phyloP scores from a whole-genome alignment of 1,140 invertebrate genomes.

The Branchinecta lindahli region DNA sequence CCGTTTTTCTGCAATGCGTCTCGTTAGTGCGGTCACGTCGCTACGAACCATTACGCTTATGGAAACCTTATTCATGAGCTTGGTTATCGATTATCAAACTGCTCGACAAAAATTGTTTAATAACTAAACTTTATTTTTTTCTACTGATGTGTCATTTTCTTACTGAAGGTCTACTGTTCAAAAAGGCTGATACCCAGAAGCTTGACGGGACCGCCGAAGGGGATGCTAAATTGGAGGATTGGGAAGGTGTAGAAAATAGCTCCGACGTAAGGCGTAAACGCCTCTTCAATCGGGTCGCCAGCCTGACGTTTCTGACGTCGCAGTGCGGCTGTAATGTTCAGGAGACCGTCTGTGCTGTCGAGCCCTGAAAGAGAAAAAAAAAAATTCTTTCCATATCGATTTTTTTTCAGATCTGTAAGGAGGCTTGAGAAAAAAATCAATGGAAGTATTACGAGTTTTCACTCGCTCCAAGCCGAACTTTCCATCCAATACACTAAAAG shows the following conservation, averaged over 20 bases:
- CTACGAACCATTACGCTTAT: no score
- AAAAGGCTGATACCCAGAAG: slow-evolving; percentile 15
- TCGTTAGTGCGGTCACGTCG: no score
- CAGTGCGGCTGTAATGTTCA: background rate
- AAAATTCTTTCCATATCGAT: background rate
- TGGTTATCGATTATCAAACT: no score
- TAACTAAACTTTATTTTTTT: no score
- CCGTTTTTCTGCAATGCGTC: no score
- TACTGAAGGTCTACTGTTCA: background rate
- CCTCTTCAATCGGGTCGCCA: slow-evolving; percentile 11
- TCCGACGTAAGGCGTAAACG: slow-evolving; percentile 16
- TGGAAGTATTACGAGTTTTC: background rate
- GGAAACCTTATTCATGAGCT: no score
- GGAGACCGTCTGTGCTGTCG: background rate
- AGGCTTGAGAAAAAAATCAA: background rate
- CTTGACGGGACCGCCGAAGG: slow-evolving; percentile 19
- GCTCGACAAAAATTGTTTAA: no score
- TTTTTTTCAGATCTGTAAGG: background rate
- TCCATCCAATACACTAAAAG: background rate
- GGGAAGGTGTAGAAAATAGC: slow-evolving; percentile 19
- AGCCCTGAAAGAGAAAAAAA: background rate
- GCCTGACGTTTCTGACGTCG: background rate
- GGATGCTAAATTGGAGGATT: slow-evolving; percentile 19
- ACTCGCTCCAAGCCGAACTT: no score
- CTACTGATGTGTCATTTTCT: no score